Evolutionary conservation across 2,888 invertebrate species (phyloP), one percentile per base, ranked within the genome.

Genomic region (Rutpela maculata): DNA sequence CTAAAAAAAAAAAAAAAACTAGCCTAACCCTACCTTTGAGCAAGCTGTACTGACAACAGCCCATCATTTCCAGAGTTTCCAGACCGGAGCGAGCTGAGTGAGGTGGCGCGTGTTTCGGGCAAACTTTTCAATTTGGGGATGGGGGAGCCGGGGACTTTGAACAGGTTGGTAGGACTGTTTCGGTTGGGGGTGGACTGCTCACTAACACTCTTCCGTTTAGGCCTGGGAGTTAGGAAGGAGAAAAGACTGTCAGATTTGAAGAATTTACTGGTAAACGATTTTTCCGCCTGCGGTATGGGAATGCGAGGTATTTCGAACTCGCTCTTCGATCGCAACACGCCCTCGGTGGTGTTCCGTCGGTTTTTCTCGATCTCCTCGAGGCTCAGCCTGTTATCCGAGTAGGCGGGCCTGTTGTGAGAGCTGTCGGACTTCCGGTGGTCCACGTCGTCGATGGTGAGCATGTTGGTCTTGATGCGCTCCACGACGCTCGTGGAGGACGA

Each of bases 211-310:
- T 79, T 80, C 59, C 81, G 60, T 68, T 79, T 80, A 74, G 92
- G 91, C 60, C 92, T 90, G 68, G 93, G 93, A 76, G 93, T 93
- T 80, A 93, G 88, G 85, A 93, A 93, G 78, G 91, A 91, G 87
- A 92, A 92, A 78, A 93, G 85, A 84, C 91, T 86, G 72, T 89
- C 88, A 2, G 88, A 86, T 77, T 86, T 85, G 72, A 88, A 87
- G 59, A 85, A 84, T 76, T 84, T 84, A 50, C 85, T 83, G 66
- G 87, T 85, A 22, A 81, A 82, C 9, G 81, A 78, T 18, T 81
- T 81, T n/a, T 84, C 82, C n/a, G 77, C 26, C 7, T 81, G 81
- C 2, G 79, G 82, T 60, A 75, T 77, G 11, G 85, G 84, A 57
- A 82, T 55, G 17, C 84, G 83, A 4, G 89, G 89, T 18, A 90